Evolutionary conservation across 2,113 vertebrate species (phyloP).

Genomic region (Anolis carolinensis): DNA sequence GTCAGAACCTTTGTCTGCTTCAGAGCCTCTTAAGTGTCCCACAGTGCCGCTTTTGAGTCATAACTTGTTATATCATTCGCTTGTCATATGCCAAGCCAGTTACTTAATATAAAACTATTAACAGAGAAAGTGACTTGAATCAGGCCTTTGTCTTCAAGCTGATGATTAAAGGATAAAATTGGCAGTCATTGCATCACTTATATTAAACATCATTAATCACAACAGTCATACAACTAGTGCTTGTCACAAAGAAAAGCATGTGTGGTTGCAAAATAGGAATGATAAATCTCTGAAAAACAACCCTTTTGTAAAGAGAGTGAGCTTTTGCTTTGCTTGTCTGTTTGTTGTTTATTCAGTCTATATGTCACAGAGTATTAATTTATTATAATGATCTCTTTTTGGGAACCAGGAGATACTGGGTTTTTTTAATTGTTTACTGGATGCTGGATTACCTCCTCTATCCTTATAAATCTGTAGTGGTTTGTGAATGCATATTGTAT

Average conservation of each 20-base stretch:
- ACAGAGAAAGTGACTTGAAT: conserved; percentile 24
- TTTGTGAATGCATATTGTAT: background rate
- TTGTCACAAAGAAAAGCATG: conserved; percentile 11
- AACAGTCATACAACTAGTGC: background rate
- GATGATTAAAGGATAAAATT: conserved; percentile 30
- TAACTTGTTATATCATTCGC: conserved; percentile 30
- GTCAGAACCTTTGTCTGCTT: conserved; percentile 32
- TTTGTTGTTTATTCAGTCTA: conserved; percentile 18
- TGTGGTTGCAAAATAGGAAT: conserved; percentile 23
- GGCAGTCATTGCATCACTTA: background rate
- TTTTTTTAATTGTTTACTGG: background rate
- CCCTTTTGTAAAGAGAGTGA: conserved; percentile 15
- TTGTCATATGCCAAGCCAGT: conserved; percentile 39
- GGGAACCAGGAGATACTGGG: background rate
- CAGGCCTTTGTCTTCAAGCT: conserved; percentile 36
- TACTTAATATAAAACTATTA: conserved; percentile 39
- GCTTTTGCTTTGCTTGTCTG: background rate
- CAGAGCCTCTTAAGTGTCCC: conserved; percentile 28
- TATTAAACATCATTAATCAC: conserved; percentile 48
- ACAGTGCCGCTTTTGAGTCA: conserved; percentile 36
- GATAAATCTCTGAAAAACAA: conserved; percentile 35
- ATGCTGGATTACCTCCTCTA: background rate
- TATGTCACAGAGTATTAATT: background rate
- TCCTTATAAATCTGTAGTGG: background rate
- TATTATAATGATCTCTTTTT: fast-evolving